Base-by-base conservation (phyloP, 1,140 invertebrate genomes). In the Stegodyphus dumicola region DNA sequence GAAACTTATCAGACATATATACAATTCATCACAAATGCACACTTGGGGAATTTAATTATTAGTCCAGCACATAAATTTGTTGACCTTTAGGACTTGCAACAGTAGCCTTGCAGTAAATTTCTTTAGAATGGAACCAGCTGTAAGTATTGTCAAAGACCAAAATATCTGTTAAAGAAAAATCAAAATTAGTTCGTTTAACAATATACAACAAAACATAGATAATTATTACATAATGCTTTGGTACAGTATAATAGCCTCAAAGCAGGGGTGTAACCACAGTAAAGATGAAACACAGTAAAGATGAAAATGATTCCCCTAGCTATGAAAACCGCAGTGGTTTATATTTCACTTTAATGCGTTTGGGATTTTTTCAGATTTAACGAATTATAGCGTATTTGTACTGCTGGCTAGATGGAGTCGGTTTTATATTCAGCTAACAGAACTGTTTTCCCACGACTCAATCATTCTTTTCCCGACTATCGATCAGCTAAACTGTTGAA, bases 81-180 rank as follows among this genome's bases (percentile, higher is more conserved):
- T 60, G 9, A 11, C 56, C 65, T 18, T 67, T 67, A 10, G 65
- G 65, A 15, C 15, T 67, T 7, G 6, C 3, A 67, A 67, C 65
- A 7, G 17, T 18, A 7, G 65, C 65, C n/a, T 67, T 67, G 17
- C 17, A 67, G 17, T 67, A 67, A 18, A 67, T 15, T n/a, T 67
- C 65, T 67, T 67, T 67, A 7, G 10, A n/a, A n/a, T 67, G 65
- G 65, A 67, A 15, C 65, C 65, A 67, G n/a, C 65, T 67, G 17
- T 67, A 67, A 67, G 11, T n/a, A 17, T 67, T 67, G 65, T 67
- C 65, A 17, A 67, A 67, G 7, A 67, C 65, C 65, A 67, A 7
- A 17, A 67, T n/a, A 67, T 67, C 65, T 67, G 17, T 7, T 11
- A 60, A 18, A 67, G 65, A n/a, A 67, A 67, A 67, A 67, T 5